A percentile compares a stretch with the other conserved stretches of the same genome.
Evolutionary conservation across 2,797 vertebrate genomes (phyloP).

Genomic region (Cyprinodon diabolis): DNA sequence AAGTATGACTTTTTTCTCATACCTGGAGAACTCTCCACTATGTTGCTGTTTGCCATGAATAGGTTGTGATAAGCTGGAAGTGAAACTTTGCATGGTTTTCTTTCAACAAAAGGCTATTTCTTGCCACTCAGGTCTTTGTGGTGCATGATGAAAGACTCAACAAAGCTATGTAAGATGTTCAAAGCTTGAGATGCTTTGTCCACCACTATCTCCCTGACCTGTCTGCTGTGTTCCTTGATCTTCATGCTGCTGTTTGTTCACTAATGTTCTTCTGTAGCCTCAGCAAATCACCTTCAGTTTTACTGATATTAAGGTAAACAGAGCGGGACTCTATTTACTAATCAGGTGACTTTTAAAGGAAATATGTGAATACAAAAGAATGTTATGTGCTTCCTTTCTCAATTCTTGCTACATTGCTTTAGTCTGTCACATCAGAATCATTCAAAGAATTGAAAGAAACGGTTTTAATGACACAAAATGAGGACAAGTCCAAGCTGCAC

Average conservation of each 20-base stretch:
- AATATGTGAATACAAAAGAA: too few species aligned
- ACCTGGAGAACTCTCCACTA: background rate
- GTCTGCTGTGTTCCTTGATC: too few species aligned
- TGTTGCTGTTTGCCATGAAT: background rate
- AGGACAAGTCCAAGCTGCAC: background rate
- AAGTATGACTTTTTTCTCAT: background rate
- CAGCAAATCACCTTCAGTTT: too few species aligned
- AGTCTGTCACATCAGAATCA: background rate
- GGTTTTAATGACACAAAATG: background rate
- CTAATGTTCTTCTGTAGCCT: too few species aligned
- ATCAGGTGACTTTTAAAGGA: too few species aligned
- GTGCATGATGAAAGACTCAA: background rate
- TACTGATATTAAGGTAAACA: too few species aligned
- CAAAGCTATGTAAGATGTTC: background rate
- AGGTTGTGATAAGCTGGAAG: too few species aligned
- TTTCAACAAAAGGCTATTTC: background rate
- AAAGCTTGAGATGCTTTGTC: background rate
- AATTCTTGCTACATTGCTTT: background rate
- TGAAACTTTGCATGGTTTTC: background rate
- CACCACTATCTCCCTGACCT: too few species aligned
- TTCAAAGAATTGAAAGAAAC: background rate
- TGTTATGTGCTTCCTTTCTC: background rate
- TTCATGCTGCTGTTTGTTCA: too few species aligned
- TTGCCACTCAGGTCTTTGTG: background rate
- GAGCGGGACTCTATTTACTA: too few species aligned